Evolutionary conservation across 1,140 invertebrate species (phyloP), one percentile per base, ranked within the genome.

Genomic region (Oedothorax gibbosus): DNA sequence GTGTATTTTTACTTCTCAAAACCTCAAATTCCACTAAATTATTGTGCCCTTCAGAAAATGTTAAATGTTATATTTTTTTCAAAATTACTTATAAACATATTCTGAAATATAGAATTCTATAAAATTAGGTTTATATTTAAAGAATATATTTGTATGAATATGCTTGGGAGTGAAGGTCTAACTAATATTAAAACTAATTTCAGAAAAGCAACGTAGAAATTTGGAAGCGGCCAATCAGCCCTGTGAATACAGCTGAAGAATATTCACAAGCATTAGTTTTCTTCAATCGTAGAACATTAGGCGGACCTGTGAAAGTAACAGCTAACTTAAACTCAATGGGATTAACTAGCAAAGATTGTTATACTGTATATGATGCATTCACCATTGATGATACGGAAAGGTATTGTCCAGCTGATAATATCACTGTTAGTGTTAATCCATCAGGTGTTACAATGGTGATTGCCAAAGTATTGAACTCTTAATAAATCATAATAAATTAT

Each of bases 361-460:
- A 98, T 89, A 92, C 93, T 90, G 94, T 98, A 66, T 94, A 96
- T 90, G 96, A 97, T 90, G 90, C 97, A 35, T 97, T 96, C 89
- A 95, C 96, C 90, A 94, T 95, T 5, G 93, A 95, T 88, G 96
- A 96, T 35, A 87, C 89, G 88, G 96, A 95, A 66, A 92, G 95
- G 76, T 90, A 97, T 57, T 94, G 93, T 49, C 95, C 96, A 0
- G 93, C 94, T 88, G 96, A 96, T 20, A 95, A 95, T 89, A 95
- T 98, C 87, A 96, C 95, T 91, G 95, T 97, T 35, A 95, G 95
- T 92, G 96, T 98, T 2, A 97, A 98, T 91, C 97, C 97, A 87
- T 96, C 96, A 89, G 96, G 96, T 86, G 88, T 87, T 5, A 62
- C 65, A 56, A 87, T 88, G 87, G 50, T 88, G n/a, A 53, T 72